Evolutionary conservation across 2,797 vertebrate species (phyloP), one percentile per base, ranked within the genome.

Genomic region (Chloroceryle amazona): DNA sequence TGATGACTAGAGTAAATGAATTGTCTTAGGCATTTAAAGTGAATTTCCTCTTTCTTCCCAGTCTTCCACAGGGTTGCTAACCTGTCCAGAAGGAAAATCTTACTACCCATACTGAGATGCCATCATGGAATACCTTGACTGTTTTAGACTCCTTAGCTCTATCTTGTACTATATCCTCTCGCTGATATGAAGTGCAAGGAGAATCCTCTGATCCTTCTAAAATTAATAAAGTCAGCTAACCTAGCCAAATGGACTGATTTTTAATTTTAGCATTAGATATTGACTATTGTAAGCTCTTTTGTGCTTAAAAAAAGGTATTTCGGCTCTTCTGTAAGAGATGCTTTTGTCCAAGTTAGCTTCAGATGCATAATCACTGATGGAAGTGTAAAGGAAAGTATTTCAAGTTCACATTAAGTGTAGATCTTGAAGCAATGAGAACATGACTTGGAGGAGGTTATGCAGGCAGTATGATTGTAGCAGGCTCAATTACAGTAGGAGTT

Each of bases 401-500:
- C 41, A 81, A 90, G 73, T 84, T 90, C 1, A 70, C 41, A 26
- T 60, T 60, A 79, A 75, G 17, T 55, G 47, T 91, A 49, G 80
- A 47, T 88, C 17, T 76, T 62, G 14, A 52, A 94, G 55, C 78
- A 92, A 26, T 11, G 54, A 88, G 61, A 83, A 61, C 71, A 52
- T 21, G 54, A 61, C 73, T 95, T 91, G 86, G 70, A 78, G 87
- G 51, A 79, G 82, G 58, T 86, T 95, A 75, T 72, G 49, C 44
- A 81, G 82, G 58, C 87, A 93, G 25, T 90, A 35, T 2, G 58
- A 75, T 68, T 88, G 39, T 86, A 79, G 63, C 73, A 91, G 72
- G 39, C 82, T 95, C 91, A 91, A 52, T 95, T 96, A 95, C 73
- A 79, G 90, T 57, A 73, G 85, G 70, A 96, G 76, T 94, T 96